Base-by-base conservation (phyloP, 2,888 invertebrate genomes). In the Pasiphila rectangulata region DNA sequence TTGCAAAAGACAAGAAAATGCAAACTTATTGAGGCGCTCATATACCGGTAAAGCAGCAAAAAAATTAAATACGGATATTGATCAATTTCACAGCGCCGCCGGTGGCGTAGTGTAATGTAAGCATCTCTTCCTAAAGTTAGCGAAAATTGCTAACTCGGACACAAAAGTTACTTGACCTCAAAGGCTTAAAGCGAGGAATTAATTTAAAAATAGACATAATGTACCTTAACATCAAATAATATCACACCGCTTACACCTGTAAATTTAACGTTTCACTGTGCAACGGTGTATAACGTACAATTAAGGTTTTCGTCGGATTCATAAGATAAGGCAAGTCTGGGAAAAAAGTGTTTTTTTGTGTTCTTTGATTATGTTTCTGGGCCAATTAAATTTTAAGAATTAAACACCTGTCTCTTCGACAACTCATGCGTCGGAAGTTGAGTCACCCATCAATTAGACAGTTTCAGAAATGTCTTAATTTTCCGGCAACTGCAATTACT, bases 1-100 rank as follows among this genome's bases (percentile, higher is more conserved):
- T 83, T 82, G 73, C 75, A 71, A 83, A 79, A 83, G 54, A 70
- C 66, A 68, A 70, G 64, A 78, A 76, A 77, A 75, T 73, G 56
- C 72, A 75, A 74, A 73, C 70, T 69, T 69, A 70, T 75, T 62
- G 67, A 66, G 66, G 65, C 66, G 61, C 61, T 43, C 46, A 45
- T 38, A 37, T 36, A 43, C n/a, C 21, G 32, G 9, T 16, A 30
- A 10, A 16, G 16, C 16, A 9, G 17, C 4, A 32, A 4, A 6
- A 21, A 4, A 6, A 21, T 4, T 2, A 4, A 6, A 21, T 2
- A 32, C 9, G 17, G 32, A 16, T 17, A 32, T 32, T 32, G 32
- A 32, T 15, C 10, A 32, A 32, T 32, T 32, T 4, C n/a, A 16
- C 13, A 9, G 9, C 16, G 30, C n/a, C n/a, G n/a, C n/a, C n/a